Evolutionary conservation across 2,797 vertebrate species (phyloP).

Genomic region (Tapera naevia): DNA sequence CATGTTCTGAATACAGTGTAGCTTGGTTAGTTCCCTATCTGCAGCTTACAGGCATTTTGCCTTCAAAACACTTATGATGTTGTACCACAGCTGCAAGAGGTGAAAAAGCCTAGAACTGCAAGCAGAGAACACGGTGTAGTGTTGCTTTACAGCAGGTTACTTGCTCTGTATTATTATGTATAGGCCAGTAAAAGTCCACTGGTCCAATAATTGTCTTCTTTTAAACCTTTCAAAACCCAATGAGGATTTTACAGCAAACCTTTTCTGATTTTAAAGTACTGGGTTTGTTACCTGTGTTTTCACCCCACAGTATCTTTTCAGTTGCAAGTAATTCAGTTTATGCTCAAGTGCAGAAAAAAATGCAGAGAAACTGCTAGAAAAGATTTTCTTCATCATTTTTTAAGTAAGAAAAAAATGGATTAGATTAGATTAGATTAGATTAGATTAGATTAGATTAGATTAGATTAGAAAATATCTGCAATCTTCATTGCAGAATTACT

Average conservation of each 20-base stretch:
- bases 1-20: not conserved
- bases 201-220: not conserved
- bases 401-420: not conserved
- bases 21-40: not conserved
- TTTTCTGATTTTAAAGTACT: not conserved
- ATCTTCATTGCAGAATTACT: not conserved
- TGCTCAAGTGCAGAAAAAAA: not conserved
- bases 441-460: no score
- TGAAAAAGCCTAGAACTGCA: not conserved
- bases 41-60: not conserved
- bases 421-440: no score
- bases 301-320: not conserved
- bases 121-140: not conserved
- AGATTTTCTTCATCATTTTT: not conserved
- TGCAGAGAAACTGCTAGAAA: not conserved
- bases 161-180: not conserved
- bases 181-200: not conserved
- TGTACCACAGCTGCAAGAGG: not conserved
- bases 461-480: not conserved
- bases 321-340: not conserved
- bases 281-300: not conserved
- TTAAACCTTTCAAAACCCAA: not conserved
- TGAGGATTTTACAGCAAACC: not conserved
- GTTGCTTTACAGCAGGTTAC: not conserved
- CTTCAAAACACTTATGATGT: not conserved